These are phyloP conservation scores for Phasianus colchicus DNA, from an alignment of 2,113 vertebrate species.

Conservation along the genomic window DNA sequence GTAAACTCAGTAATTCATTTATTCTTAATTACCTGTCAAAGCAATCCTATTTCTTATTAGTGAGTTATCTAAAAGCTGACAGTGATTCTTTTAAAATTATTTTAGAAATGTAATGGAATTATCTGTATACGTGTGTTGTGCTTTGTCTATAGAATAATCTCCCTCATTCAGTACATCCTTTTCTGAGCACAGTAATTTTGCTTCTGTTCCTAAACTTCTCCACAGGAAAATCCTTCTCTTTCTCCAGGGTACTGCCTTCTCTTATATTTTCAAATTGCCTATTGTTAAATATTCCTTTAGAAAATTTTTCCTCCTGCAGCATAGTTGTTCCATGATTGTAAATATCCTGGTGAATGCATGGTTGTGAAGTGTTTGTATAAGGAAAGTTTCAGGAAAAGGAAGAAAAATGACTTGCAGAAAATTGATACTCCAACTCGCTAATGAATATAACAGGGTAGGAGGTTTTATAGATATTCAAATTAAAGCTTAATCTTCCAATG, in stretches of 20 bases:
- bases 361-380: neutral
- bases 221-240: neutral
- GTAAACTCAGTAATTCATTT: conserved; percentile 14
- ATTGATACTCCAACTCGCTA: neutral
- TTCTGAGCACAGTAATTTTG: neutral
- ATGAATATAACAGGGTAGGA: neutral
- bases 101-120: neutral
- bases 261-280: neutral
- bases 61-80: neutral
- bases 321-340: neutral
- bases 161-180: neutral
- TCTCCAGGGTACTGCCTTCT: neutral
- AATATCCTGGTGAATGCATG: neutral
- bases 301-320: neutral
- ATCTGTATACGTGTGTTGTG: neutral
- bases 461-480: neutral
- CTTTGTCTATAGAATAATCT: neutral
- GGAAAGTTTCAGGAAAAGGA: neutral
- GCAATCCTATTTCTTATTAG: conserved; percentile 1
- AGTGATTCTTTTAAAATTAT: neutral
- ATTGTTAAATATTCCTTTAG: neutral
- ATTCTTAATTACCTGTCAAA: conserved; percentile 26
- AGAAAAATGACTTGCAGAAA: neutral
- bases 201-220: neutral
- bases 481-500: neutral